A percentile compares a stretch with the other conserved stretches of the same genome.
These are phyloP conservation scores for Siderastrea siderea DNA, from an alignment of 92 coral and sea anemone species.

Conservation along the genomic window DNA sequence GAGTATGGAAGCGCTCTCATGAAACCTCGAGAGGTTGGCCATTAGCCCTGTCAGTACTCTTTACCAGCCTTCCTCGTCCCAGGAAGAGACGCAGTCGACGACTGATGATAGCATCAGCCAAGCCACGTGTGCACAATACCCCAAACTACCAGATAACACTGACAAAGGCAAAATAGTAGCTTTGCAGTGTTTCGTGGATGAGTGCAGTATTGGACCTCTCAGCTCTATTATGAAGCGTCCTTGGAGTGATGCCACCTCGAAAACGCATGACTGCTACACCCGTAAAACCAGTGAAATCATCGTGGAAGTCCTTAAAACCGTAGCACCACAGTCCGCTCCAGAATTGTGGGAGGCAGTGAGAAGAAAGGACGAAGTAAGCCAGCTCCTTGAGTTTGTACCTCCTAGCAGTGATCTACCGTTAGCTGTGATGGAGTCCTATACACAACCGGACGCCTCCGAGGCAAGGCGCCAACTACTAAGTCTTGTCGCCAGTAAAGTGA, in stretches of 20 bases:
- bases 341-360: too few relatives aligned
- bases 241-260: constrained; percentile 10
- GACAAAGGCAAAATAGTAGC: neutral
- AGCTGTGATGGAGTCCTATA: too few relatives aligned
- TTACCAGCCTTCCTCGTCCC: constrained; percentile 47
- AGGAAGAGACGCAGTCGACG: constrained; percentile 22
- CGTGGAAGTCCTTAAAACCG: constrained; percentile 1
- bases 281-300: neutral
- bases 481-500: too few relatives aligned
- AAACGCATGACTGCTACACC: constrained; percentile 5
- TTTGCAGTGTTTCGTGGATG: neutral
- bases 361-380: too few relatives aligned
- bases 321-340: constrained; percentile 35
- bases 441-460: too few relatives aligned
- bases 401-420: too few relatives aligned
- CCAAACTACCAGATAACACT: neutral
- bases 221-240: constrained; percentile 42
- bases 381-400: too few relatives aligned
- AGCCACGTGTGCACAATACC: constrained; percentile 19
- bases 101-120: constrained; percentile 19
- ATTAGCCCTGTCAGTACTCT: constrained; percentile 32
- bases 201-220: constrained; percentile 27
- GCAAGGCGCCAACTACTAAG: too few relatives aligned
- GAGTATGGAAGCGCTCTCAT: constrained; percentile 11
- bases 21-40: constrained; percentile 23